Conservation (phyloP, 2,888 invertebrate genomes). For the Belgica antarctica region DNA sequence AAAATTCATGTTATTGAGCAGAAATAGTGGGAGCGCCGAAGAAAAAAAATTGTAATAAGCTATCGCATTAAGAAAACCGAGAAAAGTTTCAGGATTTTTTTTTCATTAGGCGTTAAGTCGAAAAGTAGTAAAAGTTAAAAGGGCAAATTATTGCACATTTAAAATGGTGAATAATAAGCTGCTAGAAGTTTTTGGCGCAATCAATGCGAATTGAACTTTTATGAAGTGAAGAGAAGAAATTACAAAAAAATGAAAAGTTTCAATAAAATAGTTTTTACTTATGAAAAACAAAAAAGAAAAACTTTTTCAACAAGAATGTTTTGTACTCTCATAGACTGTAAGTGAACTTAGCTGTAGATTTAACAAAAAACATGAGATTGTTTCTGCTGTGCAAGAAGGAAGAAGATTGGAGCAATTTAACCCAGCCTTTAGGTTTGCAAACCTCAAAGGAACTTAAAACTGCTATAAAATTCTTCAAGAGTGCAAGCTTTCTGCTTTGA, state of each 20-base stretch:
- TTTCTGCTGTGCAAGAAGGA: too few species aligned
- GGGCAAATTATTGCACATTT: too few species aligned
- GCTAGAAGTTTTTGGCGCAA: background rate
- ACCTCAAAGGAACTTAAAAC: too few species aligned
- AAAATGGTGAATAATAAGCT: too few species aligned
- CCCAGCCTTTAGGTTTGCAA: too few species aligned
- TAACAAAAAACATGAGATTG: background rate
- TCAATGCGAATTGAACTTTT: constrained; percentile 27
- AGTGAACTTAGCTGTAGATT: background rate
- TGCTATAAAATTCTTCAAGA: too few species aligned
- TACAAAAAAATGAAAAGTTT: constrained; percentile 20
- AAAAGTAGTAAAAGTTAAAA: constrained; percentile 25
- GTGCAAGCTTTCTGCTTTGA: too few species aligned
- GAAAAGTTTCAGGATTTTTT: constrained; percentile 1
- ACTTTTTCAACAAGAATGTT: too few species aligned
- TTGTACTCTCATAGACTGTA: background rate
- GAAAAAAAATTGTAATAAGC: background rate
- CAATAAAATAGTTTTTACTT: constrained; percentile 39
- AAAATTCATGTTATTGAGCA: constrained; percentile 19
- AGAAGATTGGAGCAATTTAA: too few species aligned
- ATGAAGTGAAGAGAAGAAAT: constrained; percentile 27
- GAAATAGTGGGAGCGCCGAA: background rate
- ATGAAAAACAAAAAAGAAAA: constrained; percentile 5
- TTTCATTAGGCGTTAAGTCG: constrained; percentile 20
- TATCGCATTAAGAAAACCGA: constrained; percentile 5